These are phyloP conservation scores for Cephus sareptanus DNA, from an alignment of 2,888 invertebrate species.

Conservation along the genomic window DNA sequence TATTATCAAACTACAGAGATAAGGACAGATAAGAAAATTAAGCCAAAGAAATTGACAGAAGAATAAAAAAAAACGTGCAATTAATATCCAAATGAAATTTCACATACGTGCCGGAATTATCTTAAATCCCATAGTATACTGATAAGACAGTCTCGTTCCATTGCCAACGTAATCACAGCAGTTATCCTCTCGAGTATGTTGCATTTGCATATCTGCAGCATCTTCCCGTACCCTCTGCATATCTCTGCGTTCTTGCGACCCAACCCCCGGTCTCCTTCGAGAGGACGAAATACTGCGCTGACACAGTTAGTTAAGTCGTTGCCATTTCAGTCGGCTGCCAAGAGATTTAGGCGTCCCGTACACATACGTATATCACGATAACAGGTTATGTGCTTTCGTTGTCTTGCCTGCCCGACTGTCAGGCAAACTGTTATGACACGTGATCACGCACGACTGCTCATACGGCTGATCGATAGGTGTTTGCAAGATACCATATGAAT, in stretches of 20 bases:
- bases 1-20: no score
- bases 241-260: background rate
- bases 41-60: no score
- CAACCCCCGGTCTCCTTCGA: background rate
- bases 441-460: background rate
- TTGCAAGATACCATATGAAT: background rate
- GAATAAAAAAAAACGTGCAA: background rate
- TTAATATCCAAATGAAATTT: background rate
- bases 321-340: background rate
- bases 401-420: background rate
- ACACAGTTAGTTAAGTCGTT: slow-evolving; percentile 22
- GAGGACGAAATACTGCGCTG: slow-evolving; percentile 10
- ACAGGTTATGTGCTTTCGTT: background rate
- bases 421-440: background rate
- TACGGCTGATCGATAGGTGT: background rate
- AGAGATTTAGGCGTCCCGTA: background rate
- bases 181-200: slow-evolving; percentile 21
- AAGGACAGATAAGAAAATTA: no score
- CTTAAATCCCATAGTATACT: background rate
- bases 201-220: slow-evolving; percentile 40
- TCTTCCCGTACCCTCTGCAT: slow-evolving; percentile 24
- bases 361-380: background rate
- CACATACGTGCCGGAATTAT: background rate
- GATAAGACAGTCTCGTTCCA: slow-evolving; percentile 8
- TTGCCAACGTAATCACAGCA: slow-evolving; percentile 33